Conservation (phyloP, 2,888 invertebrate genomes). For the Pheosia tremula region DNA sequence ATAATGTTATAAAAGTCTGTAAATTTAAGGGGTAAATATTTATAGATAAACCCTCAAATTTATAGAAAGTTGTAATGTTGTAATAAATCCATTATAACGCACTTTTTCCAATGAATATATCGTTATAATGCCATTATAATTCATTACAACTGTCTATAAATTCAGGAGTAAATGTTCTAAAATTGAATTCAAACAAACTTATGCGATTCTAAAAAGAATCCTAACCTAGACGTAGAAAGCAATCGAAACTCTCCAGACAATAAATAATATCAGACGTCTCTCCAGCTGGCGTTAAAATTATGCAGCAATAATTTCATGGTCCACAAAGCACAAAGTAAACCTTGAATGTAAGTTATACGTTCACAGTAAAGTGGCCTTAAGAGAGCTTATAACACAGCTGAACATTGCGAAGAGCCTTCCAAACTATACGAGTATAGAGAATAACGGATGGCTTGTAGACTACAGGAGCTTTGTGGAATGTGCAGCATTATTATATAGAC, state of each 20-base stretch:
- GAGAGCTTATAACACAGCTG: conserved; percentile 53
- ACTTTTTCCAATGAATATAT: no score
- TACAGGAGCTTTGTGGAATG: conserved; percentile 27
- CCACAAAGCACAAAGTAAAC: conserved; percentile 53
- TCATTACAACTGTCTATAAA: no score
- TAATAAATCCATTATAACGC: no score
- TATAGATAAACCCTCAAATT: no score
- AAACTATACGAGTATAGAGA: conserved; percentile 34
- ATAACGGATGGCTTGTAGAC: conserved; percentile 35
- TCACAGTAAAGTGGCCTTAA: conserved; percentile 53
- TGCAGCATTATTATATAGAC: conserved; percentile 26
- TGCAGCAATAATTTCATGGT: conserved; percentile 56
- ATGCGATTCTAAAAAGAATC: not conserved
- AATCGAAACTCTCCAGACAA: conserved; percentile 30
- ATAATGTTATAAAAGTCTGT: no score
- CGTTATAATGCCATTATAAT: no score
- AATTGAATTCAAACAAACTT: not conserved
- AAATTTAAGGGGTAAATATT: no score
- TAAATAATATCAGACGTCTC: conserved; percentile 42
- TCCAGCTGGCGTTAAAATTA: conserved; percentile 45
- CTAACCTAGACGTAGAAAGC: conserved; percentile 1
- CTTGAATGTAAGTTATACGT: conserved; percentile 46
- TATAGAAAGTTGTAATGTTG: no score
- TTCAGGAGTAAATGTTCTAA: no score
- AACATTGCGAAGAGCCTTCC: conserved; percentile 45